Evolutionary conservation across 2,888 invertebrate genomes (phyloP), one percentile per base, ranked within the genome.

Genomic region (Tetropium fuscum): DNA sequence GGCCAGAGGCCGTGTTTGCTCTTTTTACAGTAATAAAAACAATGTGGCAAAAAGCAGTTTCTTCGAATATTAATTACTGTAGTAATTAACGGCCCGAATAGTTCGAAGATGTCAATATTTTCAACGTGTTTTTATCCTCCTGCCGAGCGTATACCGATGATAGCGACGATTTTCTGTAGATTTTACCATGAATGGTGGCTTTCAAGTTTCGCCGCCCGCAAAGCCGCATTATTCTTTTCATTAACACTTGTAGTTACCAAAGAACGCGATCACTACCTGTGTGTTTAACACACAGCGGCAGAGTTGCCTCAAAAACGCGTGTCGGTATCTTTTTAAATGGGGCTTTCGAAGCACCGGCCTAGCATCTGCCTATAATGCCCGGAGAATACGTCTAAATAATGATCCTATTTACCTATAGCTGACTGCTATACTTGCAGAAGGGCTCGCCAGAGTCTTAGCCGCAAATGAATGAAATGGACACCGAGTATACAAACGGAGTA

Each of bases 201-300:
- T 71, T 69, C 47, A 63, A 58, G 58, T 64, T 30, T 60, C 38
- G 58, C 71, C 71, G 71, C 63, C 58, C 22, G 56, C 58, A 41
- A 16, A 48, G 51, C 53, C 55, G 57, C 64, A 65, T 74, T 71
- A 68, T 71, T 70, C 71, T 72, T 73, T 68, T 73, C 71, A 72
- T 74, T 74, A 73, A 67, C 74, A 73, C 74, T 63, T 69, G 53
- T 60, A 54, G 62, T 60, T 45, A 66, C 64, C 60, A 68, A 69
- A 69, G 70, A 72, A 73, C 70, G 68, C 71, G 73, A 72, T 70
- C 71, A 72, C 64, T 70, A 59, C 57, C 54, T 68, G 68, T 69
- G 57, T 64, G 63, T 60, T 62, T 49, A 44, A 63, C 57, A 66
- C 62, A 66, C 60, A 64, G 69, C 69, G 68, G 69, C 65, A 51